Evolutionary conservation across 2,797 vertebrate genomes (phyloP).

Genomic region (Eremophila alpestris): DNA sequence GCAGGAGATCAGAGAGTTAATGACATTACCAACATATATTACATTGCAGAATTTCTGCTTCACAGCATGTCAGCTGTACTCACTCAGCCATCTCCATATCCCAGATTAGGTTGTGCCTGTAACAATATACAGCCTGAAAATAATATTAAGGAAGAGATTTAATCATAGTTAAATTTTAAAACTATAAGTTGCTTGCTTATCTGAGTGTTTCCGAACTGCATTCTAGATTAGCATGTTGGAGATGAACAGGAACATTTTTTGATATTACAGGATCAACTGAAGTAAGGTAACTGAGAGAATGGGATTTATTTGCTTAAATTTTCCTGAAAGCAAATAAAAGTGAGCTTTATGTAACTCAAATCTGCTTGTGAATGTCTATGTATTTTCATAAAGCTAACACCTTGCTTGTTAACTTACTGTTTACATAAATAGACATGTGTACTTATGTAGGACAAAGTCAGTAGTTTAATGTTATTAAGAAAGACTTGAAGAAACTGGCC

Average conservation of each 20-base stretch:
- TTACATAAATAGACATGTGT: not conserved
- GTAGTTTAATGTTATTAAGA: not conserved
- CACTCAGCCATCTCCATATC: not conserved
- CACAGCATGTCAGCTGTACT: not conserved
- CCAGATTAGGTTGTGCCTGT: not conserved
- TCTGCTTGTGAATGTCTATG: not conserved
- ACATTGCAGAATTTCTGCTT: not conserved
- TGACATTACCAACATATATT: not conserved
- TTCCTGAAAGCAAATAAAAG: not conserved
- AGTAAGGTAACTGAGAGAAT: not conserved
- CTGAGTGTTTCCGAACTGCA: not conserved
- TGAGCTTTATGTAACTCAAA: not conserved
- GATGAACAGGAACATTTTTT: not conserved
- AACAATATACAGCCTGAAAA: constrained; percentile 29
- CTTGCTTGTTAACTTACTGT: not conserved
- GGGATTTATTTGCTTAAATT: not conserved
- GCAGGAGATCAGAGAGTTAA: constrained; percentile 1
- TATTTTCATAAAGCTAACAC: not conserved
- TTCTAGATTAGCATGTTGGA: not conserved
- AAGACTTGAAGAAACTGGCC: not conserved
- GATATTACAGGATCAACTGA: not conserved
- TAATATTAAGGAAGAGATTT: not conserved
- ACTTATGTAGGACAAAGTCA: not conserved
- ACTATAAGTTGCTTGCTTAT: not conserved
- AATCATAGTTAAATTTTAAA: constrained; percentile 31